phyloP scores from a whole-genome alignment of 2,113 vertebrate species.

The Indicator maculatus region DNA sequence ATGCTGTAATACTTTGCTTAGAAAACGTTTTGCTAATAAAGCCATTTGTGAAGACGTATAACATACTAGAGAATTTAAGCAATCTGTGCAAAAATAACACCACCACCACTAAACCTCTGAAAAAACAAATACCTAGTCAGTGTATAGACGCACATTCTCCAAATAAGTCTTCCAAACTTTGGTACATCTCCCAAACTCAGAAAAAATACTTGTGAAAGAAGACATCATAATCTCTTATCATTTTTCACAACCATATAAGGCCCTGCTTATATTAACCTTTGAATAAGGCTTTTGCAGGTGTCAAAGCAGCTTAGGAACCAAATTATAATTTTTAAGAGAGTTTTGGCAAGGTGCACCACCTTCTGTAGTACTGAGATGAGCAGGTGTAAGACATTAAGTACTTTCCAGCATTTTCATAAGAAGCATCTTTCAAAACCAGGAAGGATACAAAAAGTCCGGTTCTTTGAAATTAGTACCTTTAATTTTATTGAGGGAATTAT shows the following conservation, averaged over 20 bases:
- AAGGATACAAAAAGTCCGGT: background rate
- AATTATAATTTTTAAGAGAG: background rate
- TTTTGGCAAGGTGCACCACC: background rate
- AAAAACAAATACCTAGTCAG: accelerated
- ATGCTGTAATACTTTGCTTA: background rate
- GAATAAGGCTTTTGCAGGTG: background rate
- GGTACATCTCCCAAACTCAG: background rate
- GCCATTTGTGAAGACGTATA: background rate
- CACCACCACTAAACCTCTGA: background rate
- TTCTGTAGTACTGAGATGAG: background rate
- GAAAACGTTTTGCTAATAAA: background rate
- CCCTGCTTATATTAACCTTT: background rate
- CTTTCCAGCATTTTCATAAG: background rate
- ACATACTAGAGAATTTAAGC: background rate
- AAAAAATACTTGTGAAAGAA: background rate
- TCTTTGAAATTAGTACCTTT: background rate
- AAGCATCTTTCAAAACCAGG: background rate
- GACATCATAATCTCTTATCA: background rate
- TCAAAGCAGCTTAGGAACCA: background rate
- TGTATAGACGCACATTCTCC: background rate
- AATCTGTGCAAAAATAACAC: background rate
- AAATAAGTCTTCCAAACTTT: background rate
- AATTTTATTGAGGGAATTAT: background rate
- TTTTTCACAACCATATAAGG: background rate
- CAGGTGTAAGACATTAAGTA: background rate